These are phyloP conservation scores for Antitype chi DNA, from an alignment of 2,888 invertebrate genomes.

Conservation along the genomic window DNA sequence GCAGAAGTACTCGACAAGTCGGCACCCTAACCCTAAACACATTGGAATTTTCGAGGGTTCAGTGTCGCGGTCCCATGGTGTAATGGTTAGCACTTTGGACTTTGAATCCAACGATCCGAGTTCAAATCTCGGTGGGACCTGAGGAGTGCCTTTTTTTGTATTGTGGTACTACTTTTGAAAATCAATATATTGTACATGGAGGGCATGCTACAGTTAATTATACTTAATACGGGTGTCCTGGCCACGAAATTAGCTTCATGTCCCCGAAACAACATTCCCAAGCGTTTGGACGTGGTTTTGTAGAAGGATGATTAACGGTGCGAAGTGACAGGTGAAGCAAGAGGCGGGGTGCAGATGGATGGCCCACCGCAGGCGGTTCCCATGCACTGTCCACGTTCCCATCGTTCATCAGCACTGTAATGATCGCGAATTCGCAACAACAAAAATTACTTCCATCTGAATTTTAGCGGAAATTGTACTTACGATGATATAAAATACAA, in stretches of 20 bases:
- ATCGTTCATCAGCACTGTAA: conserved; percentile 69
- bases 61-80: conserved; percentile 60
- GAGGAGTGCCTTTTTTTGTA: conserved; percentile 31
- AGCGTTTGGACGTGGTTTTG: conserved; percentile 73
- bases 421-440: conserved; percentile 67
- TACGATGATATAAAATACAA: background rate
- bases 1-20: background rate
- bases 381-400: conserved; percentile 77
- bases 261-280: conserved; percentile 70
- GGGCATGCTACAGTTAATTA: conserved; percentile 16
- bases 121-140: conserved; percentile 87
- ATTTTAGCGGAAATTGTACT: conserved; percentile 28
- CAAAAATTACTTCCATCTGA: conserved; percentile 59
- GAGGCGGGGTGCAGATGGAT: conserved; percentile 73
- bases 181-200: background rate
- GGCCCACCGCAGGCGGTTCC: conserved; percentile 85
- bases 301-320: conserved; percentile 78
- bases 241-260: conserved; percentile 42
- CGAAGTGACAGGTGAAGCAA: conserved; percentile 75
- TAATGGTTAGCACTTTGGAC: conserved; percentile 87
- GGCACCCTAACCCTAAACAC: background rate
- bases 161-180: conserved; percentile 14
- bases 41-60: conserved; percentile 5
- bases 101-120: conserved; percentile 88
- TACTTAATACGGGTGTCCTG: conserved; percentile 33